Evolutionary conservation across 2,113 vertebrate genomes (phyloP).

Genomic region (Rhodinocichla rosea): DNA sequence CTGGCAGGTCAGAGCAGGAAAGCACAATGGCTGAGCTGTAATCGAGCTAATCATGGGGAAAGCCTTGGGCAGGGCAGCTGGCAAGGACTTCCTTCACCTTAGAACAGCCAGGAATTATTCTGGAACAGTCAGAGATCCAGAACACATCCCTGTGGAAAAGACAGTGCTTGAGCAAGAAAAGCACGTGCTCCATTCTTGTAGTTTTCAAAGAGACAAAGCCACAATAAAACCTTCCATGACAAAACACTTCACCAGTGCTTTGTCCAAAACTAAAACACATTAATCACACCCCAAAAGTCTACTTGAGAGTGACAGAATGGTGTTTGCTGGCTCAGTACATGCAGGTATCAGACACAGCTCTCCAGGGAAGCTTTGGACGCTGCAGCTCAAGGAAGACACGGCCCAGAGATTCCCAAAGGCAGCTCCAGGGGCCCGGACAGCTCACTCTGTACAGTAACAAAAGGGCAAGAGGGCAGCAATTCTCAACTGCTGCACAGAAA

Average conservation of each 20-base stretch:
- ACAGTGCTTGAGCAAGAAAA: background rate
- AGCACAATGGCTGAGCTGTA: background rate
- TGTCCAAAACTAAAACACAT: background rate
- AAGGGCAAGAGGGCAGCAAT: background rate
- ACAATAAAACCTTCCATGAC: background rate
- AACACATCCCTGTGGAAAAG: background rate
- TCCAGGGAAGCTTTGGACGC: background rate
- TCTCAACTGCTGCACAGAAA: background rate
- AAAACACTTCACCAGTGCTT: background rate
- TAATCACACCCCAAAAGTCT: background rate
- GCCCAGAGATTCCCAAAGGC: background rate
- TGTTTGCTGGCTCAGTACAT: background rate
- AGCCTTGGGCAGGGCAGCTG: background rate
- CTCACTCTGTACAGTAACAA: background rate
- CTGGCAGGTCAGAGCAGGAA: background rate
- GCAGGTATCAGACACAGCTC: background rate
- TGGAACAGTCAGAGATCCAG: background rate
- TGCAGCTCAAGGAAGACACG: background rate
- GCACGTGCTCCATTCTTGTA: background rate
- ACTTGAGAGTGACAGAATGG: background rate
- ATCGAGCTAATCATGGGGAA: background rate
- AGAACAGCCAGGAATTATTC: background rate
- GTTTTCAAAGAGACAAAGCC: background rate
- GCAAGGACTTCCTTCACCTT: background rate
- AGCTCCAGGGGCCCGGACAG: background rate